These are phyloP conservation scores for Tachysurus fulvidraco DNA, from an alignment of 2,113 vertebrate genomes.

Conservation along the genomic window DNA sequence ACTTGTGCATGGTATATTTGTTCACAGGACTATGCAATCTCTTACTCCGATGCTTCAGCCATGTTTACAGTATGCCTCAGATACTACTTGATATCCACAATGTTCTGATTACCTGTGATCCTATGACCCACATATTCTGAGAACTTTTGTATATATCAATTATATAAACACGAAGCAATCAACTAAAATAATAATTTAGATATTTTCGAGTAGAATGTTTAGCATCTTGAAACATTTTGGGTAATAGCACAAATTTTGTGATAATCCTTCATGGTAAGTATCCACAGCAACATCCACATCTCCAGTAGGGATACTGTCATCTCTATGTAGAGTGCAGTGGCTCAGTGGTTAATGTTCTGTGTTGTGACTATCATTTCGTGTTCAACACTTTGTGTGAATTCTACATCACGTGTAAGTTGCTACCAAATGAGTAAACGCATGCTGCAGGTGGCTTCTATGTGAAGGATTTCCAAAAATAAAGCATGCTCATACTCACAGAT, in stretches of 20 bases:
- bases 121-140: neutral
- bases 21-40: neutral
- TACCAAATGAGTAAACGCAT: neutral
- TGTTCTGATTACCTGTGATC: neutral
- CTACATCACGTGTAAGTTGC: neutral
- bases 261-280: neutral
- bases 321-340: neutral
- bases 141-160: neutral
- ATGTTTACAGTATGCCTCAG: neutral
- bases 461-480: neutral
- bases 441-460: neutral
- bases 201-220: neutral
- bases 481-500: neutral
- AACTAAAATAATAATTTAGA: neutral
- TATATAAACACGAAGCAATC: too few relatives aligned
- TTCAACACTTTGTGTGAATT: neutral
- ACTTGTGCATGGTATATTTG: neutral
- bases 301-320: neutral
- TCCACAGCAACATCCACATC: neutral
- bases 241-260: neutral
- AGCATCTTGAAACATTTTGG: neutral
- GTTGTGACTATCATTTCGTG: neutral
- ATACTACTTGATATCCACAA: neutral
- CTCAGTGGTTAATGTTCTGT: neutral
- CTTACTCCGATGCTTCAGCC: neutral